Evolutionary conservation across 2,797 vertebrate genomes (phyloP).

Genomic region (Phalanger gymnotis): DNA sequence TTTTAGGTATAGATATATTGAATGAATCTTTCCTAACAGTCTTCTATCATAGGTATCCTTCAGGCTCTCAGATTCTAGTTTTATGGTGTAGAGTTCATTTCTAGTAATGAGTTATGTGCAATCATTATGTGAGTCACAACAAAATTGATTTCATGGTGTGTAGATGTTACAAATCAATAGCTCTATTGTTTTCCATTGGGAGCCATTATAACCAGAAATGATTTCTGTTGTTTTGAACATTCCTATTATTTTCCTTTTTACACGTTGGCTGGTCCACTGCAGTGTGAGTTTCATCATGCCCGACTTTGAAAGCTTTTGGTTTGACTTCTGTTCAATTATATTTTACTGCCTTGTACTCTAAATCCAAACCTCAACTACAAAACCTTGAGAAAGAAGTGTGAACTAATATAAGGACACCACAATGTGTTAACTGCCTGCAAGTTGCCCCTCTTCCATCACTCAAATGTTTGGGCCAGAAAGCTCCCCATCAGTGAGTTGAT

Average conservation of each 20-base stretch:
- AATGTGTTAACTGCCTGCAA: conserved; percentile 56
- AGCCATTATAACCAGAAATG: conserved; percentile 35
- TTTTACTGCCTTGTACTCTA: conserved; percentile 67
- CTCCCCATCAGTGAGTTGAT: conserved; percentile 55
- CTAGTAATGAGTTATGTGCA: conserved; percentile 37
- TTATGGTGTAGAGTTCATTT: conserved; percentile 32
- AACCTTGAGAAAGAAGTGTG: conserved; percentile 69
- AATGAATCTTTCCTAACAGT: conserved; percentile 9
- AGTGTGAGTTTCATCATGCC: conserved; percentile 50
- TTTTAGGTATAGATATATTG: background rate
- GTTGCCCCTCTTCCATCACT: conserved; percentile 51
- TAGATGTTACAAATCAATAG: conserved; percentile 48
- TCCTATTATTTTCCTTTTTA: background rate
- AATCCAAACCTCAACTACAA: conserved; percentile 63
- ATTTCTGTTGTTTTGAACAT: background rate
- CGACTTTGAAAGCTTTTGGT: conserved; percentile 65
- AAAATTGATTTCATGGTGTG: conserved; percentile 35
- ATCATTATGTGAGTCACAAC: conserved; percentile 32
- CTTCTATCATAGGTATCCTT: conserved; percentile 39
- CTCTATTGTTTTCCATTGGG: conserved; percentile 40
- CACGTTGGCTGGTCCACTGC: conserved; percentile 52
- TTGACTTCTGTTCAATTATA: conserved; percentile 71
- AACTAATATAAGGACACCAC: conserved; percentile 47
- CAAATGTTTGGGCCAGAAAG: conserved; percentile 61
- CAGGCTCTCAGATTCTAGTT: conserved; percentile 20